phyloP scores from a whole-genome alignment of 2,888 invertebrate genomes.

The Caenorhabditis afra region DNA sequence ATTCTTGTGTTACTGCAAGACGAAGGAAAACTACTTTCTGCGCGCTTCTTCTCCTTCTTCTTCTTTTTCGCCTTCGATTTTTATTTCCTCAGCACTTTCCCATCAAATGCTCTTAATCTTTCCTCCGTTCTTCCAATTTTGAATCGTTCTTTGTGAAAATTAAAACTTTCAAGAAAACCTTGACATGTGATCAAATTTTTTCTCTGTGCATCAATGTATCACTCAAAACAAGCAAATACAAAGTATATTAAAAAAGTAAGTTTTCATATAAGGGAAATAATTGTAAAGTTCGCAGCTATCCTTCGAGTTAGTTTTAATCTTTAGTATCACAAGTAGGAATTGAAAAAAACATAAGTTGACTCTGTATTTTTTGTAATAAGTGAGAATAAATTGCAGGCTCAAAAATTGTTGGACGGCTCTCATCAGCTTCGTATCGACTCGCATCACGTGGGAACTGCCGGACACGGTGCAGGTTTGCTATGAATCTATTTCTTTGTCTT shows the following conservation, averaged over 20 bases:
- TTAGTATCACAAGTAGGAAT: no score
- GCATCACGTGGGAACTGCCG: conserved; percentile 79
- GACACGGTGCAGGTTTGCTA: conserved; percentile 76
- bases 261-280: no score
- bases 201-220: conserved; percentile 56
- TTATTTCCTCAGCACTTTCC: conserved; percentile 46
- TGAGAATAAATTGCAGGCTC: conserved; percentile 69
- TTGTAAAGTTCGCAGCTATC: no score
- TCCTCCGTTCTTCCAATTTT: conserved; percentile 12
- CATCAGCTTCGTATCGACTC: conserved; percentile 80
- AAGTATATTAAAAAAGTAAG: conserved; percentile 61
- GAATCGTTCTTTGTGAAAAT: neutral
- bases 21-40: conserved; percentile 56
- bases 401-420: conserved; percentile 80
- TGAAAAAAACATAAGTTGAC: no score
- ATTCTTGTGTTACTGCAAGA: conserved; percentile 44
- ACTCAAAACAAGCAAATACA: conserved; percentile 62
- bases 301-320: no score
- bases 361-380: neutral
- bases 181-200: conserved; percentile 38
- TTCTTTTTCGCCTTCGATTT: conserved; percentile 25
- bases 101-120: conserved; percentile 24
- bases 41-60: conserved; percentile 14
- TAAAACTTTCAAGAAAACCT: conserved; percentile 17
- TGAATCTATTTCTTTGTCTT: no score